These are phyloP conservation scores for Chloebia gouldiae DNA, from an alignment of 2,113 vertebrate species.

Conservation along the genomic window DNA sequence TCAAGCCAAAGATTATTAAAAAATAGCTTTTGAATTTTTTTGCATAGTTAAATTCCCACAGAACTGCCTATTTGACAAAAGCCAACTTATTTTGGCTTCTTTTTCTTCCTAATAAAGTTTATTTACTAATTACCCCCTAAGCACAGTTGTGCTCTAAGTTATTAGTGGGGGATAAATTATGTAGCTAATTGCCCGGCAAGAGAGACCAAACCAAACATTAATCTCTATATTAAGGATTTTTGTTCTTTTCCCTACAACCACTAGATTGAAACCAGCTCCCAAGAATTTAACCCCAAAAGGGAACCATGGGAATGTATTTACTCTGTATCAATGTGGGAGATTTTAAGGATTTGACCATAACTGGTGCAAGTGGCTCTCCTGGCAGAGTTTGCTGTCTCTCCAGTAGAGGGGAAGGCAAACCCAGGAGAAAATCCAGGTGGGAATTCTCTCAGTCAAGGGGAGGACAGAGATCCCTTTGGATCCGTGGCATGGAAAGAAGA, in stretches of 20 bases:
- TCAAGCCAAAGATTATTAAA: not conserved
- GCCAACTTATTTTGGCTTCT: not conserved
- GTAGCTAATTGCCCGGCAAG: slow-evolving; percentile 3
- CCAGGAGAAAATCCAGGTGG: not conserved
- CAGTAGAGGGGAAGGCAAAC: not conserved
- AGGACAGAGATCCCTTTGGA: not conserved
- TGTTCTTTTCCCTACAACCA: not conserved
- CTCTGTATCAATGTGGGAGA: not conserved
- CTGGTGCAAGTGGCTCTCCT: not conserved
- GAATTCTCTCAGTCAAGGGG: not conserved
- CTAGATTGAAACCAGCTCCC: not conserved
- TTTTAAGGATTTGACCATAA: not conserved
- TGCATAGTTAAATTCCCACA: not conserved
- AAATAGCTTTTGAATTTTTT: not conserved
- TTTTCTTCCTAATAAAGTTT: not conserved
- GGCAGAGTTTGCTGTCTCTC: not conserved
- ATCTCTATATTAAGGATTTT: not conserved
- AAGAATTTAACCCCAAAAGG: not conserved
- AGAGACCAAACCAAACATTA: not conserved
- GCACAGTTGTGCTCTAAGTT: not conserved
- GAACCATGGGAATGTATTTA: not conserved
- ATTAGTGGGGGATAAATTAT: slow-evolving; percentile 15
- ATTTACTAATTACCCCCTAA: not conserved
- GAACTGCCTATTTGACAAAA: not conserved
- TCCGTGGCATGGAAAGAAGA: not conserved